Evolutionary conservation across 2,888 invertebrate species (phyloP).

Genomic region (Muschampia plurimacula): DNA sequence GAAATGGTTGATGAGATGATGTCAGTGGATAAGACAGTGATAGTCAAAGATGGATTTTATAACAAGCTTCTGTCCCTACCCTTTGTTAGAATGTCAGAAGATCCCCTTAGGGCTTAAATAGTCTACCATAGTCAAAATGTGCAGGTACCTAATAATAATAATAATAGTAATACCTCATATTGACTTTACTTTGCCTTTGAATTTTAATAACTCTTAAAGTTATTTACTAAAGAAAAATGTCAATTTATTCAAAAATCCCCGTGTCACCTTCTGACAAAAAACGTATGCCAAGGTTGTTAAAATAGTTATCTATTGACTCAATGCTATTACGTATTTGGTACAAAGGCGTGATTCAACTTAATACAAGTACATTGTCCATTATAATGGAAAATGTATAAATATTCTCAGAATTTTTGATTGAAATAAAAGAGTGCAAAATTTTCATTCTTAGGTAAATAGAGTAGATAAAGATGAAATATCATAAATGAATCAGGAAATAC

Average conservation of each 20-base stretch:
- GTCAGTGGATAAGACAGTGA: slow-evolving; percentile 51
- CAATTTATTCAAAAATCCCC: slow-evolving; percentile 30
- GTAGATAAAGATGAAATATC: too few species aligned
- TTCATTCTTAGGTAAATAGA: too few species aligned
- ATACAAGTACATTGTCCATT: slow-evolving; percentile 50
- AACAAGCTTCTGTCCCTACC: not conserved
- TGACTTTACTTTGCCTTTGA: slow-evolving; percentile 34
- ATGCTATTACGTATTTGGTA: slow-evolving; percentile 61
- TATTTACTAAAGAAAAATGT: slow-evolving; percentile 30
- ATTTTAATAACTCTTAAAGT: slow-evolving; percentile 3
- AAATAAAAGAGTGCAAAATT: not conserved
- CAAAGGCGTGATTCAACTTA: slow-evolving; percentile 63
- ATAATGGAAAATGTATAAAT: slow-evolving; percentile 51
- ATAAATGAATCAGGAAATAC: too few species aligned
- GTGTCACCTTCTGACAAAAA: slow-evolving; percentile 42
- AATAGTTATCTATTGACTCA: slow-evolving; percentile 64
- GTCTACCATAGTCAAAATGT: not conserved
- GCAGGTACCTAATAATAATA: not conserved
- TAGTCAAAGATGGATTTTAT: slow-evolving; percentile 53
- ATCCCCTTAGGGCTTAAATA: too few species aligned
- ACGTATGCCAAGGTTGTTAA: slow-evolving; percentile 57
- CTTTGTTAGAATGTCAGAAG: not conserved
- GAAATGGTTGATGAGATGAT: slow-evolving; percentile 53
- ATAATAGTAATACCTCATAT: not conserved
- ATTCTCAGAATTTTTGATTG: slow-evolving; percentile 6